Percentiles rank a stretch among this genome's conserved stretches.
These are phyloP conservation scores for Erebia palarica DNA, from an alignment of 2,888 invertebrate genomes.

Conservation along the genomic window DNA sequence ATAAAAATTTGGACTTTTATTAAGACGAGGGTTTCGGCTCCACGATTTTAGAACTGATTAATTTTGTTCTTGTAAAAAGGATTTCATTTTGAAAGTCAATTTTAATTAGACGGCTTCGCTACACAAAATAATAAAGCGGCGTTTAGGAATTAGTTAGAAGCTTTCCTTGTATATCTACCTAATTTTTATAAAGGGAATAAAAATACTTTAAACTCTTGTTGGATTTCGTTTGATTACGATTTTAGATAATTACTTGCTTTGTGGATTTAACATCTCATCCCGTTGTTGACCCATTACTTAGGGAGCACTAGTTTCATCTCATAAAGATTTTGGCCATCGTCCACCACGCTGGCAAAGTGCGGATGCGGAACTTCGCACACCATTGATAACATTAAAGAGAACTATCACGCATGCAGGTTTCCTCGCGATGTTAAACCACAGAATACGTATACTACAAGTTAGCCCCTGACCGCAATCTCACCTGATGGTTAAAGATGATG, in stretches of 20 bases:
- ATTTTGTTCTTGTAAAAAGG: slow-evolving; percentile 37
- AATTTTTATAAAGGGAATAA: not conserved
- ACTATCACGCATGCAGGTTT: too few relatives aligned
- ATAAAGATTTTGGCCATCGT: too few relatives aligned
- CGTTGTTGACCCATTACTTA: too few relatives aligned
- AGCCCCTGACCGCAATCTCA: too few relatives aligned
- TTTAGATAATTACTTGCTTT: not conserved
- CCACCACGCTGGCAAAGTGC: too few relatives aligned
- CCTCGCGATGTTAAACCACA: too few relatives aligned
- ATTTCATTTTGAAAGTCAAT: slow-evolving; percentile 32
- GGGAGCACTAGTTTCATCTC: too few relatives aligned
- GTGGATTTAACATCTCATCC: too few relatives aligned
- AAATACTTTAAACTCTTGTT: not conserved
- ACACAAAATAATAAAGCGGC: slow-evolving; percentile 10
- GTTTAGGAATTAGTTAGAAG: slow-evolving; percentile 14
- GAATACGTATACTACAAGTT: too few relatives aligned
- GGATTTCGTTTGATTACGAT: not conserved
- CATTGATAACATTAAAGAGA: too few relatives aligned
- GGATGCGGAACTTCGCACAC: too few relatives aligned
- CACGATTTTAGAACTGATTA: slow-evolving; percentile 45
- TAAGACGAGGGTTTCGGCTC: slow-evolving; percentile 65
- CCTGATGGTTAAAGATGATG: too few relatives aligned
- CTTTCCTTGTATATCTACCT: not conserved
- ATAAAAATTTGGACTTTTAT: slow-evolving; percentile 56
- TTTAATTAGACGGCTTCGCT: slow-evolving; percentile 28